Base-by-base conservation (phyloP, 2,797 vertebrate species). In the Amblyopsis hoosieri region DNA sequence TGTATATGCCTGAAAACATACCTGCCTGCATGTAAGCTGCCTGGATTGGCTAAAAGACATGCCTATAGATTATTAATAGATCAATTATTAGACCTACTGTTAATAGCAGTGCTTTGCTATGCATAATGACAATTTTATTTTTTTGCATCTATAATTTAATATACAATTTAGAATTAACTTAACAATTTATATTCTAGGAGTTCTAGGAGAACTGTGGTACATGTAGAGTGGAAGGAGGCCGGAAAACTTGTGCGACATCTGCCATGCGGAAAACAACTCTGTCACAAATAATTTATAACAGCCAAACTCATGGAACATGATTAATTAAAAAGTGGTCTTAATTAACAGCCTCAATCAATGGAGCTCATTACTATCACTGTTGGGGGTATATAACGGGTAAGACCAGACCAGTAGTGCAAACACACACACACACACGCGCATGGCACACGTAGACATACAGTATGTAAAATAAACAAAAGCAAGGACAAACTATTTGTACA, bases 261-360 rank as follows among this genome's bases (percentile, higher is more conserved):
- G 76, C 66, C 4, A 1, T 46, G 57, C 54, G 50, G 57, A 82
- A 82, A 87, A 80, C 71, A 73, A 72, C 59, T 80, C 76, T 81
- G 75, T 84, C 76, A 79, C 78, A 70, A 86, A 87, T 87, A 76
- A 88, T 88, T 88, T 79, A 88, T 84, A 77, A 81, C 62, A 64
- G 64, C 62, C 74, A 75, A 69, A 80, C 79, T 81, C 71, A 72
- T 66, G 72, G 69, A 82, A 80, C 80, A 85, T 85, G 64, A 87
- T 87, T 87, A 78, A 89, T 88, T 87, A 84, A 88, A 83, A 82
- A 75, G 62, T 71, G 71, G 15, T 80, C 81, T 84, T 87, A 88
- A 89, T 89, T 85, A 87, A 86, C 68, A 79, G 77, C 54, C 69
- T 76, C 75, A 85, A 88, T 84, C 64, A 83, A 86, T 84, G 65